Percentiles rank a stretch among this genome's conserved stretches.
These are phyloP conservation scores for Fabriciana adippe DNA, from an alignment of 2,888 invertebrate genomes.

Conservation along the genomic window DNA sequence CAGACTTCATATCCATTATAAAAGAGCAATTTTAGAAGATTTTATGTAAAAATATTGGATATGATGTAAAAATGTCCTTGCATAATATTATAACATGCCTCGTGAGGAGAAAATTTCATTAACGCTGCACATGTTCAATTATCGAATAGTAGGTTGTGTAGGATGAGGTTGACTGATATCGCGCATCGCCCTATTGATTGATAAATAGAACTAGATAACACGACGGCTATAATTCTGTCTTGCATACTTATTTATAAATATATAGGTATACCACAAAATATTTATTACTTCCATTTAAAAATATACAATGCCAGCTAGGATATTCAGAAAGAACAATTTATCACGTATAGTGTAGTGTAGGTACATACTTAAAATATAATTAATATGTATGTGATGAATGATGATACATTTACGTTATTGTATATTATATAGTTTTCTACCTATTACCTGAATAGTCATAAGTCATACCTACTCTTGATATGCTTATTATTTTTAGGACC, in stretches of 20 bases:
- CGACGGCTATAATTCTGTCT: constrained; percentile 7
- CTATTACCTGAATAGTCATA: not conserved
- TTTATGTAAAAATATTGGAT: constrained; percentile 14
- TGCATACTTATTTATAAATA: not conserved
- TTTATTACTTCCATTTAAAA: not conserved
- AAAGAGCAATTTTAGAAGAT: not conserved
- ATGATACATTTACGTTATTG: too few relatives aligned
- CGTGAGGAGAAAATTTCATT: constrained; percentile 65
- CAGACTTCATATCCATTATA: not conserved
- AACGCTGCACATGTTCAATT: constrained; percentile 72
- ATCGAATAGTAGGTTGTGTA: constrained; percentile 54
- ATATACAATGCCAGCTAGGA: not conserved
- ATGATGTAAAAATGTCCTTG: constrained; percentile 18
- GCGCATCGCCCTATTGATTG: constrained; percentile 46
- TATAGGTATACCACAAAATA: not conserved
- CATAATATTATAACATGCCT: constrained; percentile 40
- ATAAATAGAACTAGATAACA: constrained; percentile 48
- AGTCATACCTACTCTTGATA: too few relatives aligned
- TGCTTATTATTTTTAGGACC: too few relatives aligned
- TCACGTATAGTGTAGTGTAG: not conserved
- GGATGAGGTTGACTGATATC: constrained; percentile 50
- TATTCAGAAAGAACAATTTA: too few relatives aligned
- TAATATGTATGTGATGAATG: not conserved
- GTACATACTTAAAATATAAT: not conserved
- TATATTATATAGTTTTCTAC: not conserved